Base-by-base conservation (phyloP, 2,888 invertebrate species). In the Troides oblongomaculatus region DNA sequence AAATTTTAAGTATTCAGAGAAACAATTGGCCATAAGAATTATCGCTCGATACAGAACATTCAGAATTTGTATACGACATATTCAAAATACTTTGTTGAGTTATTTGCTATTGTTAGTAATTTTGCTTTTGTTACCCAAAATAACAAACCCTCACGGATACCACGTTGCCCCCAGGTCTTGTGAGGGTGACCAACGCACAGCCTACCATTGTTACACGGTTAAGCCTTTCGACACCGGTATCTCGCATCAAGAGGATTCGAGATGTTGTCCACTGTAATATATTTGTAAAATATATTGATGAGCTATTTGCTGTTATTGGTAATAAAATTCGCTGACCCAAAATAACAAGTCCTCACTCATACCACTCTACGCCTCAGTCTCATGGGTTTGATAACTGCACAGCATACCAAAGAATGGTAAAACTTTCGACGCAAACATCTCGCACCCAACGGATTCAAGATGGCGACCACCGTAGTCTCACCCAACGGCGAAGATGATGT, bases 331-430 rank as follows among this genome's bases (percentile, higher is more conserved):
- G 21, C 21, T n/a, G 21, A 21, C 46, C 56, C n/a, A 23, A 58
- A 58, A 23, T 36, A 60, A 60, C 30, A 60, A 36, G 36, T 60
- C 30, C 30, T 60, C 60, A 30, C 59, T 30, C 7, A 59, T 60
- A 18, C 17, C 18, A 36, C 3, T 4, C 36, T 2, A 7, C 14
- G 60, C 60, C 18, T 18, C 3, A 59, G 25, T 25, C 23, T 7
- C 18, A 23, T 58, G 23, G 12, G 12, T 8, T 30, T 6, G 23
- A 58, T 10, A 10, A 14, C 23, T 18, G 23, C 23, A 23, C 57
- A 14, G 23, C 57, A 2, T n/a, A 23, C 23, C 57, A 23, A 8
- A 1, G n/a, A 12, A 7, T 58, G 57, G 57, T 58, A 23, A n/a
- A n/a, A 23, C 57, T 1, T 12, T 8, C 23, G 57, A 58, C 23